Base-by-base conservation (phyloP, 2,113 vertebrate species). In the Myiozetetes cayanensis region DNA sequence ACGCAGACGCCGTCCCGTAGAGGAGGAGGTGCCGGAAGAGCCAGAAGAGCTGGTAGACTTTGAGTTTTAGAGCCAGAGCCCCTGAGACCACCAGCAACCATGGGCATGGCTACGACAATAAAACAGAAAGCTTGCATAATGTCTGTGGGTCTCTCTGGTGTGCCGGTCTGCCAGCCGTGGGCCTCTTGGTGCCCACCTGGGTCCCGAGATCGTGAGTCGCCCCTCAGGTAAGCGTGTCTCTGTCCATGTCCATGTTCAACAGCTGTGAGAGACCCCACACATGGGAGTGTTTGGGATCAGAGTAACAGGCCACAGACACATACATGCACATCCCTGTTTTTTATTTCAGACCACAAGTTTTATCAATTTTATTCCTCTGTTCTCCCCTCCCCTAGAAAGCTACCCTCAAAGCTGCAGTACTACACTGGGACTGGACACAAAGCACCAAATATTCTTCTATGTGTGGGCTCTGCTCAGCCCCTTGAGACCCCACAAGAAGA, bases 131-230 rank as follows among this genome's bases (percentile, higher is more conserved):
- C 17, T 80, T 3, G 22, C 76, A 66, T 18, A 18, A 65, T 15
- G 8, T 56, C 2, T 8, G 4, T 31, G 30, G 20, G 10, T 22
- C 8, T 37, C 53, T 56, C 31, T 15, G 8, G 18, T 31, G 5
- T 7, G 4, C n/a, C 24, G 25, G n/a, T 2, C 24, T 5, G 17
- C 2, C 18, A 27, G 31, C 35, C 18, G 13, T 3, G 39, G 25
- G 31, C 27, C 1, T 0, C 58, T 35, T 2, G 0, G 10, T 19
- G 8, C 65, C 50, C 2, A 0, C 8, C 9, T 1, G 0, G 6
- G 58, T 43, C 25, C 5, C 18, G 17, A 21, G 17, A 17, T 21
- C 14, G 5, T 3, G 17, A 8, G 62, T 31, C 6, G 8, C 30
- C 12, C 12, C 12, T 30, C 23, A 35, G 5, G 41, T 24, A 16